Conservation (phyloP, 2,888 invertebrate genomes). For the Girardia tigrina region DNA sequence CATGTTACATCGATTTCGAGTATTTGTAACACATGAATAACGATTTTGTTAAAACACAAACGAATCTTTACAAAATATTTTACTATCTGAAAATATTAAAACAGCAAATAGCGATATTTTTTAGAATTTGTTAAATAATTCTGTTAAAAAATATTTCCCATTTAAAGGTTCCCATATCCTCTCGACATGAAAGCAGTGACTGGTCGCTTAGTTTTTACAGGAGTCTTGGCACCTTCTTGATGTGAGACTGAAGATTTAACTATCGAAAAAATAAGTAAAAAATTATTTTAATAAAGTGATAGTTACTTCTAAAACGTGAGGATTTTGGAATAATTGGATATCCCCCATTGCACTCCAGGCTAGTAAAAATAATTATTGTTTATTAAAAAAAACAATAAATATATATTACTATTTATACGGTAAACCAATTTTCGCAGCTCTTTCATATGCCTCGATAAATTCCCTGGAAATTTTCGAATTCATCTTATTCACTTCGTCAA, state of each 20-base stretch:
- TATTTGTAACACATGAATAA: background rate
- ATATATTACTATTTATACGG: constrained; percentile 45
- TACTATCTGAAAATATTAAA: background rate
- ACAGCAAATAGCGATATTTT: background rate
- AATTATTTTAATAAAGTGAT: background rate
- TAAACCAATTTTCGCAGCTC: constrained; percentile 45
- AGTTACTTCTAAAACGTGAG: background rate
- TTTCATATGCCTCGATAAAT: constrained; percentile 46
- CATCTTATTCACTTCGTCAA: constrained; percentile 43
- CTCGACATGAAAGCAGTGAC: background rate
- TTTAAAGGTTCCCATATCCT: background rate
- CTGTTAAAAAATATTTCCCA: background rate
- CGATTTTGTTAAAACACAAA: no score
- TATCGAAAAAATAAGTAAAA: background rate
- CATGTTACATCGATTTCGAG: no score
- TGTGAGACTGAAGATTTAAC: background rate
- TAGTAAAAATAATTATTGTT: background rate
- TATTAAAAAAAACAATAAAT: background rate
- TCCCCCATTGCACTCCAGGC: background rate
- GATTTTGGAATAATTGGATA: background rate
- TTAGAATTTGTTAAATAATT: no score
- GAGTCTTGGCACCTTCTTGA: background rate
- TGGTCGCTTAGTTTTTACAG: background rate
- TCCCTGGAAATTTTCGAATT: constrained; percentile 45
- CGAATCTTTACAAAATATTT: no score